Evolutionary conservation across 2,797 vertebrate genomes (phyloP).

Genomic region (Orestias chungarensis): DNA sequence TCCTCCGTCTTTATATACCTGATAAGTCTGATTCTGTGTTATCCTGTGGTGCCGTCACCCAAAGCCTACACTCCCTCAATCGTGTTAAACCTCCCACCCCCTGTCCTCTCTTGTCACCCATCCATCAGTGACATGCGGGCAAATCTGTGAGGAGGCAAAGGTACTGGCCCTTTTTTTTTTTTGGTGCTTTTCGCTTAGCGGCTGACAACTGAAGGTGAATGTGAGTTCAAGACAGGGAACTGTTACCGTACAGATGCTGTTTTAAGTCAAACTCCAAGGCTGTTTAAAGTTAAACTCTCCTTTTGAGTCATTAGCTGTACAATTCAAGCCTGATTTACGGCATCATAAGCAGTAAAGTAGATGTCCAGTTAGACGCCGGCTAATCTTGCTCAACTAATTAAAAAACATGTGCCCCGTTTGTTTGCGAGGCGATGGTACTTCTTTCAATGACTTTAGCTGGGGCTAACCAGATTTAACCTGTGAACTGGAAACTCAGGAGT

Average conservation of each 20-base stretch:
- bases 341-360: background rate
- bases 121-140: constrained; percentile 43
- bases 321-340: constrained; percentile 21
- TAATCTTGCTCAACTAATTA: constrained; percentile 12
- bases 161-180: constrained; percentile 22
- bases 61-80: constrained; percentile 7
- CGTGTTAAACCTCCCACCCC: constrained; percentile 6
- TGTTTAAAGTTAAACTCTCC: constrained; percentile 18
- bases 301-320: constrained; percentile 28
- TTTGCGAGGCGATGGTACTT: constrained; percentile 14
- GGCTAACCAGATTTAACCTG: constrained; percentile 33
- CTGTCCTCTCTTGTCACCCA: constrained; percentile 22
- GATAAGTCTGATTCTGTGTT: constrained; percentile 12
- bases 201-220: constrained; percentile 24
- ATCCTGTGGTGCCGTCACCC: constrained; percentile 11
- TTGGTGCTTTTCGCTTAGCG: constrained; percentile 24
- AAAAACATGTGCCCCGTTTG: constrained; percentile 9
- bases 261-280: constrained; percentile 35
- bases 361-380: background rate
- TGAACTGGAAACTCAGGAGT: constrained; percentile 41
- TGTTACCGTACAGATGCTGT: constrained; percentile 45
- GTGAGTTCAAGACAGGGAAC: constrained; percentile 12
- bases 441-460: constrained; percentile 33
- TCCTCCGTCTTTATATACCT: background rate
- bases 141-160: constrained; percentile 43